phyloP scores from a whole-genome alignment of 2,797 vertebrate species.

The Dicrostonyx torquatus region DNA sequence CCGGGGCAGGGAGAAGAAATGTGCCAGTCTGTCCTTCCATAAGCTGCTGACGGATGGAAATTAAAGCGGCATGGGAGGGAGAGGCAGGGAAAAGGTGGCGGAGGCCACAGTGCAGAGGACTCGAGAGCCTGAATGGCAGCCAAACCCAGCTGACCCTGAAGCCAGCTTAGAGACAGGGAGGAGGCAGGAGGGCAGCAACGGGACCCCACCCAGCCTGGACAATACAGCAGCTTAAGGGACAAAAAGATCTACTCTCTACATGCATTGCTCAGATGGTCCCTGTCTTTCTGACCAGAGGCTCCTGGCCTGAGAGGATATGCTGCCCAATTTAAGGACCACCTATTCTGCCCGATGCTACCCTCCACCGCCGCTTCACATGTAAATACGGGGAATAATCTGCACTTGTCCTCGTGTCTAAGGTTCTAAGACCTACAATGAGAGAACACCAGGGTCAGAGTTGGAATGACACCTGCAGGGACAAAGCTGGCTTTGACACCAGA shows the following conservation, averaged over 20 bases:
- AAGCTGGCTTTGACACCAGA: neutral
- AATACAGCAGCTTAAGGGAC: neutral
- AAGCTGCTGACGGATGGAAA: slow-evolving; percentile 69
- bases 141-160: slow-evolving; percentile 28
- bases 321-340: neutral
- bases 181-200: neutral
- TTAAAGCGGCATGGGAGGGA: neutral
- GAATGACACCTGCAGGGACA: neutral
- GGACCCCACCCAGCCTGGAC: neutral
- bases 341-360: fast-evolving
- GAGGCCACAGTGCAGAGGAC: neutral
- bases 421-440: neutral
- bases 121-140: slow-evolving; percentile 4
- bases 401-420: neutral
- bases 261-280: neutral
- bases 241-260: neutral
- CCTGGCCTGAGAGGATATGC: neutral
- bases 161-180: neutral
- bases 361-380: neutral
- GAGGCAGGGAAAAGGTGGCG: neutral
- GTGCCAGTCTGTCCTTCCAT: slow-evolving; percentile 61
- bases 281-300: neutral
- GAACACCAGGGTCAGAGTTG: neutral
- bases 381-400: neutral
- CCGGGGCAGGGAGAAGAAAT: neutral